Conservation (phyloP, 1,140 invertebrate genomes). For the Pseudomyrmex cubaensis region DNA sequence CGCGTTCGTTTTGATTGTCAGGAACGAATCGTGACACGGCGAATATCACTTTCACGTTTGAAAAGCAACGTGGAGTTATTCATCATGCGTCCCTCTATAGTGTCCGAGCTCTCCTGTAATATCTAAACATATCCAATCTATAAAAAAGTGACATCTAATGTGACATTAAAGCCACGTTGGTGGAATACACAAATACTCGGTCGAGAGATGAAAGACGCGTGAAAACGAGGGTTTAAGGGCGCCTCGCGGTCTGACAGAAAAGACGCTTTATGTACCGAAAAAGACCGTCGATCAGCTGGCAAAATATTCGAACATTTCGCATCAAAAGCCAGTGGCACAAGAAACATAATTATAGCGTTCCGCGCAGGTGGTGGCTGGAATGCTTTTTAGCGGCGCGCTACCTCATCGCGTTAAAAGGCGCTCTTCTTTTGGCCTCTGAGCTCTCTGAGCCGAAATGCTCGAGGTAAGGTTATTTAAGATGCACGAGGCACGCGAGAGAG, state of each 20-base stretch:
- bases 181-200: background rate
- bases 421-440: slow-evolving; percentile 54
- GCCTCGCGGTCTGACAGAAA: slow-evolving; percentile 37
- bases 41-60: background rate
- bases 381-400: slow-evolving; percentile 71
- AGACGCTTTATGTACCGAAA: slow-evolving; percentile 1
- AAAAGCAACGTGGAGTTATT: background rate
- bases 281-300: slow-evolving; percentile 38
- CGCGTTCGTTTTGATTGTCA: too few relatives aligned
- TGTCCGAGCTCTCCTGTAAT: background rate
- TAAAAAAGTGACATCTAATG: background rate
- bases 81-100: background rate
- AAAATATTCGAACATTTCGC: slow-evolving; percentile 63
- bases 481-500: slow-evolving; percentile 27
- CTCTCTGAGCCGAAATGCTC: slow-evolving; percentile 18
- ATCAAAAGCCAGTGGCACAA: slow-evolving; percentile 45
- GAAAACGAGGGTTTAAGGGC: slow-evolving; percentile 44
- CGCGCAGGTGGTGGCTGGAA: slow-evolving; percentile 77
- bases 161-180: background rate
- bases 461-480: background rate
- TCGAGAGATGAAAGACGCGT: slow-evolving; percentile 38
- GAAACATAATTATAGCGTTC: slow-evolving; percentile 77
- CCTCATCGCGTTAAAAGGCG: slow-evolving; percentile 53
- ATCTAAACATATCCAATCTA: background rate
- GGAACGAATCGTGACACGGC: background rate